phyloP scores from a whole-genome alignment of 2,797 vertebrate genomes.

The Oreortyx pictus region DNA sequence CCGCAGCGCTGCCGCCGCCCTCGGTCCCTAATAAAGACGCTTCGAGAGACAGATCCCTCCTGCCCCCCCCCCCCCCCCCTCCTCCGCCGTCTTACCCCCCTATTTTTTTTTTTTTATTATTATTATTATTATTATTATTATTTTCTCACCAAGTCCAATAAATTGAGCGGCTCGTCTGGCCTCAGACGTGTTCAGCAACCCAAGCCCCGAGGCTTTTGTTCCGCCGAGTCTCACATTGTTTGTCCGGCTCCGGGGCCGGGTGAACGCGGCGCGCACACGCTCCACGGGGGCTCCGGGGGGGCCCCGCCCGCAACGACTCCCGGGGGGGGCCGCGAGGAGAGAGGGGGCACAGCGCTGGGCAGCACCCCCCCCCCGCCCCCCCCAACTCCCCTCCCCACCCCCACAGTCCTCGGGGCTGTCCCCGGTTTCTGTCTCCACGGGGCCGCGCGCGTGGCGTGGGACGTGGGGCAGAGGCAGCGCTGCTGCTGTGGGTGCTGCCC shows the following conservation, averaged over 20 bases:
- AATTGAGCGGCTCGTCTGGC: constrained; percentile 79
- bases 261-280: not conserved
- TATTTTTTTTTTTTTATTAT: not conserved
- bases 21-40: constrained; percentile 74
- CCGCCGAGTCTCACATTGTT: constrained; percentile 85
- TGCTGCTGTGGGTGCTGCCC: too few species aligned
- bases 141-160: constrained; percentile 77
- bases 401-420: too few species aligned
- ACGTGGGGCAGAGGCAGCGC: too few species aligned
- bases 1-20: constrained; percentile 65
- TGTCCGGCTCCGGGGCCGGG: constrained; percentile 73
- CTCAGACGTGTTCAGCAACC: constrained; percentile 87
- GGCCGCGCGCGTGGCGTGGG: too few species aligned
- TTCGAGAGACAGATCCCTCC: constrained; percentile 66
- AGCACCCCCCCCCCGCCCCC: too few species aligned
- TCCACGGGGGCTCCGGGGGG: constrained; percentile 27
- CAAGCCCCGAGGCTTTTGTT: constrained; percentile 87
- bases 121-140: too few species aligned
- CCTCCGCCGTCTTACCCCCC: not conserved
- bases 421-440: too few species aligned
- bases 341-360: too few species aligned
- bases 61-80: not conserved
- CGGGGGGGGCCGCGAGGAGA: too few species aligned
- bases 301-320: too few species aligned
- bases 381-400: too few species aligned